Percentiles rank a stretch among this genome's conserved stretches.
These are phyloP conservation scores for Stratiolaelaps scimitus DNA, from an alignment of 1,140 invertebrate genomes.

Conservation along the genomic window DNA sequence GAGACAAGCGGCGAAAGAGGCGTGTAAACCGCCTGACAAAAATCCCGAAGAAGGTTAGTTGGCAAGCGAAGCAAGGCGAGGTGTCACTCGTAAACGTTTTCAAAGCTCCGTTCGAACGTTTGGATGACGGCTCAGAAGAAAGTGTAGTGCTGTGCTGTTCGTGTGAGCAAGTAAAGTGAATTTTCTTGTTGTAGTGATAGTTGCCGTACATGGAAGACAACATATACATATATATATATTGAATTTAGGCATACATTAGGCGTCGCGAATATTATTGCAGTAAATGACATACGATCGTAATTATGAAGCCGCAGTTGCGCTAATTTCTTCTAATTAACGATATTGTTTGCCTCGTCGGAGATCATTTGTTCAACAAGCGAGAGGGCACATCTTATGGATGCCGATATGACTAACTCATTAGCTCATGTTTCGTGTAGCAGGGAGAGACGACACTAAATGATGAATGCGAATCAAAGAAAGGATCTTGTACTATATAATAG, in stretches of 20 bases:
- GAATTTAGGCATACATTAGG: too few species aligned
- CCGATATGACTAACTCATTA: neutral
- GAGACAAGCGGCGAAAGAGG: constrained; percentile 39
- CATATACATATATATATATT: too few species aligned
- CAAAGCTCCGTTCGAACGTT: constrained; percentile 35
- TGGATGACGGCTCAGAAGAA: constrained; percentile 15
- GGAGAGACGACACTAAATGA: neutral
- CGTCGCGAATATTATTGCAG: too few species aligned
- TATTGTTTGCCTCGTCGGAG: too few species aligned
- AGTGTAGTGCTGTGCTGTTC: constrained; percentile 24
- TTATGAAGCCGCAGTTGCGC: too few species aligned
- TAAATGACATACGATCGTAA: too few species aligned
- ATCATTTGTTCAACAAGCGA: too few species aligned
- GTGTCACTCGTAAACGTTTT: constrained; percentile 34
- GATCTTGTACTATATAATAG: neutral
- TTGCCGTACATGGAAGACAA: neutral
- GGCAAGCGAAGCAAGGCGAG: constrained; percentile 32
- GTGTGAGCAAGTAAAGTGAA: constrained; percentile 31
- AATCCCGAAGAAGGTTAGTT: constrained; percentile 30
- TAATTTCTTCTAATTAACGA: too few species aligned
- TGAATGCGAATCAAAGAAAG: neutral
- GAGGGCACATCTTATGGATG: neutral
- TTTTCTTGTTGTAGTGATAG: neutral
- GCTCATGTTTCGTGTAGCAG: neutral
- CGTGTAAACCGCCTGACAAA: constrained; percentile 36